Conservation (phyloP, 2,888 invertebrate genomes). For the Branchipolynoe longqiensis region DNA sequence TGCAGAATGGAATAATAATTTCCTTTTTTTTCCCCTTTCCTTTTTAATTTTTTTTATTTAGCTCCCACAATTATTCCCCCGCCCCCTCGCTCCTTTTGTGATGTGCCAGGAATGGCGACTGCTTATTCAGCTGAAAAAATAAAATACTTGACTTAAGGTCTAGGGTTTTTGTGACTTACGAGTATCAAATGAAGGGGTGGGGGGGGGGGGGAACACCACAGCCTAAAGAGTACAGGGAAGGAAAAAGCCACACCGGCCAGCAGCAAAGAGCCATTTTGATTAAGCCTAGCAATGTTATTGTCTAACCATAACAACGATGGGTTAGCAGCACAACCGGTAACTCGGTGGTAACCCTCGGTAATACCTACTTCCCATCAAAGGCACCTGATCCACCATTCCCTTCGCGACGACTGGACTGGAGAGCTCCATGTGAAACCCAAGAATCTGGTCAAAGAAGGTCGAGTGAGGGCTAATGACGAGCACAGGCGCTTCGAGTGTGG, state of each 20-base stretch:
- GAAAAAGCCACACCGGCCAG: background rate
- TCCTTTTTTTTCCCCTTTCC: no score
- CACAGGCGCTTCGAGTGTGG: conserved; percentile 69
- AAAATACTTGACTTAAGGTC: no score
- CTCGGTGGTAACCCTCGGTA: background rate
- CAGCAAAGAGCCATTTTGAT: background rate
- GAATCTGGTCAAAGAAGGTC: conserved; percentile 93
- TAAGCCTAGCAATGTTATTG: background rate
- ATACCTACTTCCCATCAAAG: conserved; percentile 89
- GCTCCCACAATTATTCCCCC: no score
- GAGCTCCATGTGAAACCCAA: conserved; percentile 88
- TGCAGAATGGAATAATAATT: no score
- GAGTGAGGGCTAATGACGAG: conserved; percentile 89
- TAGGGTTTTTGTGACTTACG: no score
- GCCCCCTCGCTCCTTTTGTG: no score
- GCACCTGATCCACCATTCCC: conserved; percentile 89
- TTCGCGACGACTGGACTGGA: conserved; percentile 94
- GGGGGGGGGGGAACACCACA: no score
- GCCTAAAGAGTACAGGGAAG: conserved; percentile 3
- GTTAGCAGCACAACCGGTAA: no score
- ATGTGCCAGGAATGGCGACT: no score
- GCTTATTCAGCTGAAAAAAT: no score
- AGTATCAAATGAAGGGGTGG: no score
- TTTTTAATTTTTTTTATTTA: no score
- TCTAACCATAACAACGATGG: background rate